Conservation (phyloP, 2,113 vertebrate genomes). For the Microtus richardsoni region DNA sequence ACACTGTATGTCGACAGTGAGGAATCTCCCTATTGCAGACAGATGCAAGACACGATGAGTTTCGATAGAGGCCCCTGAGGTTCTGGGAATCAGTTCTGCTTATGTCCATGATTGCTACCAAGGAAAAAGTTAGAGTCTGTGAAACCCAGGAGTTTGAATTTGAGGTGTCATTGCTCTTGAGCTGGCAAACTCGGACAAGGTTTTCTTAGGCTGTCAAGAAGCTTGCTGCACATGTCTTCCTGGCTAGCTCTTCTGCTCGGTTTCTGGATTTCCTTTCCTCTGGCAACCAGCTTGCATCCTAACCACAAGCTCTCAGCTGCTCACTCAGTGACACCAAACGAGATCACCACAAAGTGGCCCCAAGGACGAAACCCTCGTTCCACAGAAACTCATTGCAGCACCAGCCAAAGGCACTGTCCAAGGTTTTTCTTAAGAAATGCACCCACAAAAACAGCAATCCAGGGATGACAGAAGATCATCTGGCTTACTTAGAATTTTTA, state of each 20-base stretch:
- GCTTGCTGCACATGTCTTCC: neutral
- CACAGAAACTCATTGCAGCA: neutral
- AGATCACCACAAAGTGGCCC: neutral
- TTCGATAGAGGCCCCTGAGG: neutral
- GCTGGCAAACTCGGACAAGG: neutral
- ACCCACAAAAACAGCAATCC: constrained; percentile 43
- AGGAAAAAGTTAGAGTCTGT: constrained; percentile 13
- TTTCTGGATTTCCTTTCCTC: neutral
- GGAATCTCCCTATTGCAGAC: constrained; percentile 11
- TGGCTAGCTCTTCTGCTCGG: neutral
- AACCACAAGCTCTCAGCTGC: neutral
- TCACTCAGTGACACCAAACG: constrained; percentile 26
- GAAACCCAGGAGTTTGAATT: neutral
- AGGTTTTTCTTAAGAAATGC: constrained; percentile 54
- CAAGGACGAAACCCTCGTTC: neutral
- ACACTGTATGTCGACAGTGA: neutral
- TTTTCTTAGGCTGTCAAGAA: neutral
- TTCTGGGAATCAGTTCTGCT: constrained; percentile 3
- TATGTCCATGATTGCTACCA: neutral
- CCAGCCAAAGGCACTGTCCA: neutral
- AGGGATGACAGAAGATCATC: constrained; percentile 44
- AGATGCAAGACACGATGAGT: neutral
- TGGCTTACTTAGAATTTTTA: constrained; percentile 36
- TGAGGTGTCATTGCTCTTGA: neutral
- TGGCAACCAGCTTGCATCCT: neutral